Evolutionary conservation across 2,113 vertebrate genomes (phyloP), one percentile per base, ranked within the genome.

Genomic region (Phoxinus phoxinus): DNA sequence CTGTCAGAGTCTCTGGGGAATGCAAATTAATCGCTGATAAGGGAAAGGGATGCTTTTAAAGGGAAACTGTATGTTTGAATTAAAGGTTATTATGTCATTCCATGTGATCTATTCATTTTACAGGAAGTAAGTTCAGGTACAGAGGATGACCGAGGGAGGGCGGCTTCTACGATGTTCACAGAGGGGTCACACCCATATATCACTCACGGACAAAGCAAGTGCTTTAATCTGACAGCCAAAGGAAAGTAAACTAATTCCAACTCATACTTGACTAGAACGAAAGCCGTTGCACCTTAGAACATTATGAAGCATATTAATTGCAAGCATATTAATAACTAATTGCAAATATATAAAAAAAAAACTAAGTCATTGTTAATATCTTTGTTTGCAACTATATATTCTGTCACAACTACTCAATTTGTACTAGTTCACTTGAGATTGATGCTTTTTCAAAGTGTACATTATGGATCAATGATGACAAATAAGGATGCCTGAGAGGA

Each of bases 131-230:
- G 35, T 3, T 23, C 21, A 8, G 19, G 71, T 44, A 83, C 30
- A 21, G 19, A n/a, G 12, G 32, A 71, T 13, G 53, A 79, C 61
- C 8, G 32, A 37, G 35, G 56, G 11, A 80, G 69, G 56, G 23
- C 25, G 74, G 67, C 12, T 23, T 30, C 30, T 32, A 35, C 63
- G 27, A 51, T n/a, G 17, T 23, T 69, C 71, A 73, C 69, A 59
- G 21, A 82, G 3, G 23, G 48, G 67, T 83, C 67, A 72, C 81
- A 27, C 81, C 81, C 81, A 83, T 83, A 56, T 27, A 73, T 58
- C 81, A 83, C 27, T 83, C 67, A 58, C 3, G 21, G 21, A 72
- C 46, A 35, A 72, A 83, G 67, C 30, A 15, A 61, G 11, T 11
- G 58, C 63, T 69, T 82, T 53, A 82, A 82, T 69, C 80, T 35